Evolutionary conservation across 1,140 invertebrate genomes (phyloP).

Genomic region (Samia ricini): DNA sequence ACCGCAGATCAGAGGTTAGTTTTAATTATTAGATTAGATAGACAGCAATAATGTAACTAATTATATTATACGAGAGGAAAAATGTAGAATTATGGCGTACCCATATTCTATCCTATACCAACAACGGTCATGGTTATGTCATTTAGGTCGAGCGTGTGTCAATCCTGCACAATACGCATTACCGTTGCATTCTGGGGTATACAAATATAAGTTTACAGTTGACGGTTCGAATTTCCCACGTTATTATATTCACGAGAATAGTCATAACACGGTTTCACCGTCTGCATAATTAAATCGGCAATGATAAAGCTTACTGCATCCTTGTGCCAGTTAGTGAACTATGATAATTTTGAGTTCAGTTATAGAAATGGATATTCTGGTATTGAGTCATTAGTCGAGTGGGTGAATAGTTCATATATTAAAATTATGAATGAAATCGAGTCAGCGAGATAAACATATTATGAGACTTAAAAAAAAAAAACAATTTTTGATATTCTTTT

Average conservation of each 20-base stretch:
- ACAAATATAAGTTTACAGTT: background rate
- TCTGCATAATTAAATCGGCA: background rate
- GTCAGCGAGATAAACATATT: background rate
- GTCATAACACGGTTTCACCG: background rate
- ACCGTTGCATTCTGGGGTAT: conserved; percentile 2
- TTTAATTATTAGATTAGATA: no score
- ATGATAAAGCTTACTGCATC: background rate
- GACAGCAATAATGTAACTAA: no score
- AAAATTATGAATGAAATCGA: background rate
- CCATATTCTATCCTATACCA: background rate
- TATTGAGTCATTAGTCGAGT: background rate
- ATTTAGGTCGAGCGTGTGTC: conserved; percentile 24
- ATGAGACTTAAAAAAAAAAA: no score
- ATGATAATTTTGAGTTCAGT: background rate
- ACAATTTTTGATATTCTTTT: no score
- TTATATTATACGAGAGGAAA: no score
- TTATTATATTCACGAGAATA: background rate
- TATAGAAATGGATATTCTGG: background rate
- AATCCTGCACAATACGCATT: conserved; percentile 6
- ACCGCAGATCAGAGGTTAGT: no score
- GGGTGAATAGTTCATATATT: background rate
- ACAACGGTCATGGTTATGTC: conserved; percentile 21
- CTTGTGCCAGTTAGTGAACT: conserved; percentile 1
- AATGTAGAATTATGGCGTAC: no score
- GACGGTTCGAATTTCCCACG: background rate